A percentile compares a stretch with the other conserved stretches of the same genome.
Evolutionary conservation across 2,113 vertebrate genomes (phyloP).

Genomic region (Hypanus sabinus): DNA sequence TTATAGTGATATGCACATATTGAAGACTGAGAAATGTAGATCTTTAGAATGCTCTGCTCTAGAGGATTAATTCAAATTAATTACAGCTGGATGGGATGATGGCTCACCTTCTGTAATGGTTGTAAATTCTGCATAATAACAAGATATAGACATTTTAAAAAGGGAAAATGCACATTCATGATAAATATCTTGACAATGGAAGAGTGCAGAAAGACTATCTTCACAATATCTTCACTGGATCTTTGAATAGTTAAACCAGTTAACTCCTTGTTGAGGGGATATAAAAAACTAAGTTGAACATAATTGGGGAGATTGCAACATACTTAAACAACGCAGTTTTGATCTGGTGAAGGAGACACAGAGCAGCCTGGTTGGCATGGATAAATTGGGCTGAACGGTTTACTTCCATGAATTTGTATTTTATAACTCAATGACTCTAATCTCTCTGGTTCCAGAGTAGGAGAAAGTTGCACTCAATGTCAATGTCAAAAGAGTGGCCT

Average conservation of each 20-base stretch:
- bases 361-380: no score
- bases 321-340: no score
- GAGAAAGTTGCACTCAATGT: no score
- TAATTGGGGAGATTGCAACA: no score
- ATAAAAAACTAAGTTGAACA: no score
- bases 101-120: neutral
- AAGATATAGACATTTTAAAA: neutral
- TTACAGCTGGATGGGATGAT: neutral
- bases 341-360: no score
- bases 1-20: neutral
- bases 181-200: neutral
- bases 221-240: neutral
- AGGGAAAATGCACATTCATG: neutral
- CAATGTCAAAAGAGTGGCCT: no score
- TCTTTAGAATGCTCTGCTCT: neutral
- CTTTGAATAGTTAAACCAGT: neutral
- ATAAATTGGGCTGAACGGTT: no score
- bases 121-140: neutral
- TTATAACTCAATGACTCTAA: no score
- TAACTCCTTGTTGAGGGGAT: neutral
- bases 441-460: no score
- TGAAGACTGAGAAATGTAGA: neutral
- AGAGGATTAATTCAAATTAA: neutral
- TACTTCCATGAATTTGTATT: no score
- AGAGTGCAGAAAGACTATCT: neutral